Conservation (phyloP, 1,140 invertebrate genomes). For the Drosophila malerkotliana region DNA sequence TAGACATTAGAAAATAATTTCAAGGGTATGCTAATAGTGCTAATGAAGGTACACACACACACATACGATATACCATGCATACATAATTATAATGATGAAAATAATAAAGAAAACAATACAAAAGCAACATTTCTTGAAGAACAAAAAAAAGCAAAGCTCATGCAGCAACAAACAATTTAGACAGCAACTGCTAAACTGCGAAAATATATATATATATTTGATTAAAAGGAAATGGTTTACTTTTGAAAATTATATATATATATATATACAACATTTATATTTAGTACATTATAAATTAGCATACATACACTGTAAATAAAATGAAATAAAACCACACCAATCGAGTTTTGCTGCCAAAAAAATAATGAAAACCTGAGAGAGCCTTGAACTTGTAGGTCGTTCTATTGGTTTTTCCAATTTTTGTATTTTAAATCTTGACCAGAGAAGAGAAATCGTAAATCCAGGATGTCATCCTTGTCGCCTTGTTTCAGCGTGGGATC, state of each 20-base stretch:
- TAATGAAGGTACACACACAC: slow-evolving; percentile 59
- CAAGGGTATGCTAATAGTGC: slow-evolving; percentile 67
- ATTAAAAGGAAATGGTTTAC: slow-evolving; percentile 71
- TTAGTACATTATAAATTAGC: slow-evolving; percentile 80
- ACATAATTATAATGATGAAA: slow-evolving; percentile 63
- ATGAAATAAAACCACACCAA: slow-evolving; percentile 67
- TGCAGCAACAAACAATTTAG: slow-evolving; percentile 62
- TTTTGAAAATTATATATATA: slow-evolving; percentile 73
- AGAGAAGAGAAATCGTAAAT: background rate
- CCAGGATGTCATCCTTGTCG: slow-evolving; percentile 17
- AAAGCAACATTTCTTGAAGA: slow-evolving; percentile 62
- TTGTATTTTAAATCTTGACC: background rate
- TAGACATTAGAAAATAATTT: slow-evolving; percentile 50
- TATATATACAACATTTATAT: slow-evolving; percentile 77
- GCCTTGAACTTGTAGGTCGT: slow-evolving; percentile 9
- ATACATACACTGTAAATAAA: slow-evolving; percentile 82
- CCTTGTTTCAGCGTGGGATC: slow-evolving; percentile 33
- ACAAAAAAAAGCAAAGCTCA: slow-evolving; percentile 44
- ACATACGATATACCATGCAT: slow-evolving; percentile 40
- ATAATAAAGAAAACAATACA: slow-evolving; percentile 33
- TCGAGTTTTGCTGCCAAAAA: background rate
- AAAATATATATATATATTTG: slow-evolving; percentile 53
- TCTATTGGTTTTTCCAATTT: no score
- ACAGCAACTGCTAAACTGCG: slow-evolving; percentile 52
- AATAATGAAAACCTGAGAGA: background rate